Conservation (phyloP, 2,888 invertebrate species). For the Beris morrisii region DNA sequence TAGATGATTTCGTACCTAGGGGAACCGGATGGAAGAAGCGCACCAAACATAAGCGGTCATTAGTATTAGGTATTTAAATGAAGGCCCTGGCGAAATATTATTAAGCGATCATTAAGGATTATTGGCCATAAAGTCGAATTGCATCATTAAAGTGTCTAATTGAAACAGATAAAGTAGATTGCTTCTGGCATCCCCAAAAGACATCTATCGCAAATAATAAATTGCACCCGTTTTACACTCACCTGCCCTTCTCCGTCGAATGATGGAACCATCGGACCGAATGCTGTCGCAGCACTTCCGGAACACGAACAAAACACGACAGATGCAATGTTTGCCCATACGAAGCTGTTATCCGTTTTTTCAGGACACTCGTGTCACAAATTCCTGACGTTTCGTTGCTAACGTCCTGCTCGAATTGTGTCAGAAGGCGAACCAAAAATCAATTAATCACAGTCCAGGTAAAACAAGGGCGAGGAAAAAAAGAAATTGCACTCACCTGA, state of each 20-base stretch:
- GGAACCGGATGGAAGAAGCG: background rate
- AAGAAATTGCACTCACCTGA: constrained; percentile 45
- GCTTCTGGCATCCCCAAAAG: background rate
- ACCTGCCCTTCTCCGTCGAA: constrained; percentile 82
- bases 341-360: constrained; percentile 85
- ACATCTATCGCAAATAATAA: background rate
- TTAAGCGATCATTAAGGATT: constrained; percentile 38
- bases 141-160: constrained; percentile 33
- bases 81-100: constrained; percentile 20
- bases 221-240: constrained; percentile 41
- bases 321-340: constrained; percentile 93
- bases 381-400: constrained; percentile 88
- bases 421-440: constrained; percentile 38
- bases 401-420: constrained; percentile 82
- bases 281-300: constrained; percentile 78
- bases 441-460: constrained; percentile 33
- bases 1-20: constrained; percentile 55
- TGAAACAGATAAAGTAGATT: constrained; percentile 21
- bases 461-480: constrained; percentile 5
- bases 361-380: constrained; percentile 85
- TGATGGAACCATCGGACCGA: constrained; percentile 87
- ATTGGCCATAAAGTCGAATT: constrained; percentile 35
- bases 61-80: constrained; percentile 22
- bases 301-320: constrained; percentile 88
- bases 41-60: constrained; percentile 7